Conservation (phyloP, 2,888 invertebrate species). For the Sphaerophoria rueppellii region DNA sequence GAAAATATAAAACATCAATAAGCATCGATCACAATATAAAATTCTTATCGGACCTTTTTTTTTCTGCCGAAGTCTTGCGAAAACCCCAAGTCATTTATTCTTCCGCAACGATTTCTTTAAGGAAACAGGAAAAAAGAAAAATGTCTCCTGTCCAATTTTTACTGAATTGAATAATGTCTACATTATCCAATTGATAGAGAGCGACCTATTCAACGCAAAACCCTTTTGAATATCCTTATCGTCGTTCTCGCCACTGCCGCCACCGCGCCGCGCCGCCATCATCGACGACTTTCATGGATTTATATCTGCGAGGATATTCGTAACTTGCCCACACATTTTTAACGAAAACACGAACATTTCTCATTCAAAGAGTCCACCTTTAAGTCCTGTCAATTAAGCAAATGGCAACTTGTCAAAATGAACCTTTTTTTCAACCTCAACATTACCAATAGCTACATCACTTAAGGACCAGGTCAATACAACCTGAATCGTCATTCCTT, state of each 20-base stretch:
- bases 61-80: neutral
- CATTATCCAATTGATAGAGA: conserved; percentile 42
- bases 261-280: no score
- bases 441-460: conserved; percentile 43
- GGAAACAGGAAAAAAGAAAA: conserved; percentile 8
- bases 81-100: conserved; percentile 24
- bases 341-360: conserved; percentile 56
- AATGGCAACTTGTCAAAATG: conserved; percentile 67
- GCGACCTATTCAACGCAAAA: conserved; percentile 28
- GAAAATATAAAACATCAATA: conserved; percentile 26
- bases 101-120: conserved; percentile 17
- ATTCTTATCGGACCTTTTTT: conserved; percentile 29
- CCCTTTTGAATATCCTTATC: conserved; percentile 25
- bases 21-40: conserved; percentile 26
- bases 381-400: conserved; percentile 63
- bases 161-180: conserved; percentile 59
- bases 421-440: conserved; percentile 49
- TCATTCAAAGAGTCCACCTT: conserved; percentile 52
- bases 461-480: conserved; percentile 47
- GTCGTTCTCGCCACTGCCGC: neutral
- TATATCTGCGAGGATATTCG: conserved; percentile 18
- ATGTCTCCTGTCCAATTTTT: conserved; percentile 52
- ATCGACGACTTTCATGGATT: neutral
- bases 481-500: conserved; percentile 33
- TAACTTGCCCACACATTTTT: conserved; percentile 56